phyloP scores from a whole-genome alignment of 1,140 invertebrate species.

The Caenorhabditis tropicalis region DNA sequence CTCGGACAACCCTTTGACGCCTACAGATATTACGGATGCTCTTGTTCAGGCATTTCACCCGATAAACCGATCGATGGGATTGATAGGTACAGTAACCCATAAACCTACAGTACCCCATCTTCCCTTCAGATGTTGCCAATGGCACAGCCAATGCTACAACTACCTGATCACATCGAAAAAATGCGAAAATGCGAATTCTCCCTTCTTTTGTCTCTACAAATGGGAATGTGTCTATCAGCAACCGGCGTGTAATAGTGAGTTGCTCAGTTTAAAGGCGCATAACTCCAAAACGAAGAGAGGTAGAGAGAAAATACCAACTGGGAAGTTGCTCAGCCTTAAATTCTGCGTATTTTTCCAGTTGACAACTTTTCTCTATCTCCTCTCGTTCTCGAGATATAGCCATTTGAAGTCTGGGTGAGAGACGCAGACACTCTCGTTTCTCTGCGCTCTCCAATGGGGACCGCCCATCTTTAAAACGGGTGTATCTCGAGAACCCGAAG shows the following conservation, averaged over 20 bases:
- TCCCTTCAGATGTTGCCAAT: conserved; percentile 1
- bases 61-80: conserved; percentile 18
- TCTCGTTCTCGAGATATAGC: too few species aligned
- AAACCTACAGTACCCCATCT: not conserved
- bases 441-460: too few species aligned
- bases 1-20: not conserved
- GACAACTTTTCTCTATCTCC: too few species aligned
- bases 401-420: too few species aligned
- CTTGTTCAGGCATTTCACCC: not conserved
- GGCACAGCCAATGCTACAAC: not conserved
- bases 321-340: too few species aligned
- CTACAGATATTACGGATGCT: not conserved
- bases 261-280: too few species aligned
- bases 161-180: not conserved
- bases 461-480: too few species aligned
- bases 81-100: not conserved
- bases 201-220: conserved; percentile 27
- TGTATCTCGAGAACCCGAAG: too few species aligned
- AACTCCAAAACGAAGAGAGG: too few species aligned
- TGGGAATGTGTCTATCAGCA: not conserved
- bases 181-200: not conserved
- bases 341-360: too few species aligned
- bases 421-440: too few species aligned
- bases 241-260: conserved; percentile 21
- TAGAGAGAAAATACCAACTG: too few species aligned